Base-by-base conservation (phyloP, 2,113 vertebrate species). In the Archilochus colubris region DNA sequence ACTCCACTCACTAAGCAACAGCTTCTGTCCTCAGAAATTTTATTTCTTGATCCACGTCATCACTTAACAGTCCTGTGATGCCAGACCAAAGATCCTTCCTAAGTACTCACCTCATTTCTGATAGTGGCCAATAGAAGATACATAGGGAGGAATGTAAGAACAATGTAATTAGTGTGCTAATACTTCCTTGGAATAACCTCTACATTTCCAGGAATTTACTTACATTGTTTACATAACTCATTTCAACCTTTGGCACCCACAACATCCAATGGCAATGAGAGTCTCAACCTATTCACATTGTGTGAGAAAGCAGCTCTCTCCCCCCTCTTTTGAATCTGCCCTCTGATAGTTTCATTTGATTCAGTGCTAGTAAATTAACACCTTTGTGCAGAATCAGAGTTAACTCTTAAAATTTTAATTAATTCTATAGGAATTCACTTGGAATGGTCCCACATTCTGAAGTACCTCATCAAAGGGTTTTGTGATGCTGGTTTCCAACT, bases 401-500 rank as follows among this genome's bases (percentile, higher is more conserved):
- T 30, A 67, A 44, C 17, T 55, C 15, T 53, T 67, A 48, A 5
- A 6, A 10, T 30, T 78, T 84, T 46, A 17, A 22, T 27, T 82
- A 18, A 28, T 57, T 75, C 51, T 30, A 10, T 6, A 30, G 25
- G 51, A 76, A 86, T 64, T 46, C 50, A 46, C 40, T 84, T 31
- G 22, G 55, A 91, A 38, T 3, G n/a, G 75, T 55, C 62, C 59
- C 38, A 31, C 28, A n/a, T 20, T 36, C 50, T 62, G 33, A 62
- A 38, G 38, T 97, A 99, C 99, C 98, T 99, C 99, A 36, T 97
- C 99, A 94, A 99, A 99, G 46, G 99, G 99, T 82, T 99, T 99
- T 75, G 99, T 99, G 94, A 99, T 99, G 97, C 99, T 99, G 14
- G 99, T 99, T 77, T 99, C 99, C 96, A 99, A 81, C 96, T 99